phyloP scores from a whole-genome alignment of 2,888 invertebrate species.

The Lycaena phlaeas region DNA sequence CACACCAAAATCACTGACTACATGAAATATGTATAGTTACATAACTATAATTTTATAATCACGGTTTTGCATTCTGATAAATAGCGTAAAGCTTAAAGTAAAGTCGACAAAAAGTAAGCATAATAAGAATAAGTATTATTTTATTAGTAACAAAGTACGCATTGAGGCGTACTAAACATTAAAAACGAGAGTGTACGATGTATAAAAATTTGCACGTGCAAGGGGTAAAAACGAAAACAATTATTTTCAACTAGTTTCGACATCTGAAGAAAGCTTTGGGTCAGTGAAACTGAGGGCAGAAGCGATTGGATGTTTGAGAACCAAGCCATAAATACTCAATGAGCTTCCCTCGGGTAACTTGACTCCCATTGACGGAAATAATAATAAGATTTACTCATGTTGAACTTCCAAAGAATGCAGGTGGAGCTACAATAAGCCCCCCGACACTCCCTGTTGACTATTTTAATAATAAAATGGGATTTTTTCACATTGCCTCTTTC shows the following conservation, averaged over 20 bases:
- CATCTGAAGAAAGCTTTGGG: constrained; percentile 4
- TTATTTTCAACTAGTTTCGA: background rate
- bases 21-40: too few species aligned
- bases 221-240: too few species aligned
- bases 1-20: too few species aligned
- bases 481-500: constrained; percentile 37
- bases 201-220: too few species aligned
- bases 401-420: constrained; percentile 53
- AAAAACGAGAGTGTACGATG: too few species aligned
- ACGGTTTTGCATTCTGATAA: too few species aligned
- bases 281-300: background rate
- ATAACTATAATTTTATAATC: too few species aligned
- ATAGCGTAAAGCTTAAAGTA: too few species aligned
- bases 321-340: constrained; percentile 48
- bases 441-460: constrained; percentile 51
- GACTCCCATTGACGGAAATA: constrained; percentile 48
- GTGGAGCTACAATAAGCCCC: constrained; percentile 60
- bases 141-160: too few species aligned
- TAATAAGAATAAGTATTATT: too few species aligned
- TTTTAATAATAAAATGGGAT: constrained; percentile 60
- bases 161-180: too few species aligned
- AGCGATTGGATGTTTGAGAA: constrained; percentile 22
- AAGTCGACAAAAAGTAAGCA: too few species aligned
- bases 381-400: constrained; percentile 63
- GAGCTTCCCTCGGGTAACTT: constrained; percentile 50